Evolutionary conservation across 2,113 vertebrate species (phyloP).

Genomic region (Hippoglossus stenolepis): DNA sequence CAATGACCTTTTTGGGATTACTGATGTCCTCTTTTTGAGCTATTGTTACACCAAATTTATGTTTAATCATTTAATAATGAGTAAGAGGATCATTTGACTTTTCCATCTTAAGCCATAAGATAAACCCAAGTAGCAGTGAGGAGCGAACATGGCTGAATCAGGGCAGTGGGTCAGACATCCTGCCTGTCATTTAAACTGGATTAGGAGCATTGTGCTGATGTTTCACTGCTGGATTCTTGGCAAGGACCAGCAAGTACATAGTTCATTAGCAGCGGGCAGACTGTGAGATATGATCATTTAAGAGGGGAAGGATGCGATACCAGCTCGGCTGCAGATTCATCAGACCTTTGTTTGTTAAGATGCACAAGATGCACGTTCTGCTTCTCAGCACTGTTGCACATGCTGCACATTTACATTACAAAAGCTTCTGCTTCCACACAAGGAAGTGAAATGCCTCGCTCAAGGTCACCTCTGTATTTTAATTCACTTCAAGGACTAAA

Average conservation of each 20-base stretch:
- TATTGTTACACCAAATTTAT: not conserved
- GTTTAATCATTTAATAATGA: conserved; percentile 10
- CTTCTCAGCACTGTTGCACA: not conserved
- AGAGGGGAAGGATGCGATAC: not conserved
- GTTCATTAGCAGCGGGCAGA: conserved; percentile 49
- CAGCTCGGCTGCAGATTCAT: not conserved
- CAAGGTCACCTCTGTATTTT: conserved; percentile 3
- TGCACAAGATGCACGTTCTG: not conserved
- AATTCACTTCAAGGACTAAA: conserved; percentile 4
- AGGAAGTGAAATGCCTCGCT: not conserved
- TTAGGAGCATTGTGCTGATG: conserved; percentile 53
- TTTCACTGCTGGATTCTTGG: conserved; percentile 50
- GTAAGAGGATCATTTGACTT: conserved; percentile 23
- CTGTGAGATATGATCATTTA: conserved; percentile 35
- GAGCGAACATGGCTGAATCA: conserved; percentile 60
- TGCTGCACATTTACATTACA: not conserved
- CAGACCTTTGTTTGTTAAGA: conserved; percentile 18
- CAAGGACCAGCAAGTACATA: conserved; percentile 15
- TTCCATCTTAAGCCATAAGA: conserved; percentile 5
- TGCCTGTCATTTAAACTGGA: conserved; percentile 60
- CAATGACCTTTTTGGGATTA: conserved; percentile 8
- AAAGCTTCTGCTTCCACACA: not conserved
- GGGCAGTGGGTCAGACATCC: conserved; percentile 74
- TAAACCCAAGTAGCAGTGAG: conserved; percentile 43
- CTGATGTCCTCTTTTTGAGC: not conserved